Evolutionary conservation across 2,113 vertebrate species (phyloP).

Genomic region (Triplophysa siluroides): DNA sequence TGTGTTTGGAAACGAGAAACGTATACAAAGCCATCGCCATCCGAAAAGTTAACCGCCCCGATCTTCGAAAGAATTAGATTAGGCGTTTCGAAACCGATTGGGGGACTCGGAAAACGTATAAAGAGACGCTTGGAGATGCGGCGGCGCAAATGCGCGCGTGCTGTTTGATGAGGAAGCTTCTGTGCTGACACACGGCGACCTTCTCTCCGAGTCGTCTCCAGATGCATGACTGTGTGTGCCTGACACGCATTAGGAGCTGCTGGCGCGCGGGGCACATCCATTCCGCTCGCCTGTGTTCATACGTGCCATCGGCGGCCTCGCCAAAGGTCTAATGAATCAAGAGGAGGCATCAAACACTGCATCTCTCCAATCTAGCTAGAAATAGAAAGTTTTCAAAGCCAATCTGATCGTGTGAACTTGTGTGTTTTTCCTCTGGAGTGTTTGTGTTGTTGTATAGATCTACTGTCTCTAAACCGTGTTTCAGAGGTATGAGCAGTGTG

Average conservation of each 20-base stretch:
- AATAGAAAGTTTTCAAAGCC: constrained; percentile 87
- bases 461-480: not conserved
- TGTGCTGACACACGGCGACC: constrained; percentile 83
- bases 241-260: constrained; percentile 67
- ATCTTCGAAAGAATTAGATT: constrained; percentile 3
- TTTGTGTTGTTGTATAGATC: constrained; percentile 35
- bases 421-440: constrained; percentile 53
- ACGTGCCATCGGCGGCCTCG: constrained; percentile 46
- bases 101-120: not conserved
- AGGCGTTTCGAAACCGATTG: constrained; percentile 6
- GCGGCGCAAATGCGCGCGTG: constrained; percentile 5
- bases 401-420: constrained; percentile 86
- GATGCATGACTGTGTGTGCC: constrained; percentile 86
- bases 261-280: constrained; percentile 64
- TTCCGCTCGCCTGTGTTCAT: constrained; percentile 45
- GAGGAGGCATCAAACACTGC: constrained; percentile 90
- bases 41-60: not conserved
- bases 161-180: constrained; percentile 45
- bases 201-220: constrained; percentile 84
- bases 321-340: constrained; percentile 90
- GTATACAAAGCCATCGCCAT: not conserved
- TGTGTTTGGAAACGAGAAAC: not conserved
- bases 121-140: constrained; percentile 1
- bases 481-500: constrained; percentile 2
- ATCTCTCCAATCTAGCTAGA: constrained; percentile 90